These are phyloP conservation scores for Bellardia pandia DNA, from an alignment of 2,888 invertebrate species.

Conservation along the genomic window DNA sequence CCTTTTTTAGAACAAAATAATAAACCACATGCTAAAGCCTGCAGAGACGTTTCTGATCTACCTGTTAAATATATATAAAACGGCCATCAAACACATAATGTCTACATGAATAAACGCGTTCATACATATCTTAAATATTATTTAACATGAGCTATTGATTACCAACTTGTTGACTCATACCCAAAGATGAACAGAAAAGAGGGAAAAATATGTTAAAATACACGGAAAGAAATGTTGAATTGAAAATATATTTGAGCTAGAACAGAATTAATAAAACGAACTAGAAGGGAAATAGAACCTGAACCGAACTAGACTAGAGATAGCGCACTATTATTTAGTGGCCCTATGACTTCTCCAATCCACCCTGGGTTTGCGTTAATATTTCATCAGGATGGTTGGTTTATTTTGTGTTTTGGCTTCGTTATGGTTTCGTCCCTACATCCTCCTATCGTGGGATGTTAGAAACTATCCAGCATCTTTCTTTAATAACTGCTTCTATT, in stretches of 20 bases:
- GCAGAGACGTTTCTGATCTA: conserved; percentile 36
- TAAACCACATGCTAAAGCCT: conserved; percentile 25
- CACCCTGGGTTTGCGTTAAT: too few species aligned
- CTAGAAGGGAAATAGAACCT: too few species aligned
- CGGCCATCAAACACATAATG: conserved; percentile 31
- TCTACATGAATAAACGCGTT: neutral
- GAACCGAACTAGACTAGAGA: too few species aligned
- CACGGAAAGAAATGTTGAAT: conserved; percentile 31
- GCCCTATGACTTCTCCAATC: too few species aligned
- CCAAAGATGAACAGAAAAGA: conserved; percentile 34
- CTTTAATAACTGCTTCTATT: too few species aligned
- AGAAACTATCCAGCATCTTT: too few species aligned
- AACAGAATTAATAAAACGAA: too few species aligned
- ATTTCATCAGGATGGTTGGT: too few species aligned
- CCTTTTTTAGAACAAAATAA: conserved; percentile 20
- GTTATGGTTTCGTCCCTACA: too few species aligned
- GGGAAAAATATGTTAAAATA: conserved; percentile 19
- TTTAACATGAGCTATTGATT: conserved; percentile 62
- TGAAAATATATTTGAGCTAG: neutral
- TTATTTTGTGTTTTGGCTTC: too few species aligned
- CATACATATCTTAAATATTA: conserved; percentile 33
- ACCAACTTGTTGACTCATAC: conserved; percentile 70
- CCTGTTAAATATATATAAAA: conserved; percentile 51
- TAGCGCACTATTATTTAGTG: too few species aligned
- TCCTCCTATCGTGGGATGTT: too few species aligned